Evolutionary conservation across 2,888 invertebrate genomes (phyloP).

Genomic region (Gnatocerus cornutus): DNA sequence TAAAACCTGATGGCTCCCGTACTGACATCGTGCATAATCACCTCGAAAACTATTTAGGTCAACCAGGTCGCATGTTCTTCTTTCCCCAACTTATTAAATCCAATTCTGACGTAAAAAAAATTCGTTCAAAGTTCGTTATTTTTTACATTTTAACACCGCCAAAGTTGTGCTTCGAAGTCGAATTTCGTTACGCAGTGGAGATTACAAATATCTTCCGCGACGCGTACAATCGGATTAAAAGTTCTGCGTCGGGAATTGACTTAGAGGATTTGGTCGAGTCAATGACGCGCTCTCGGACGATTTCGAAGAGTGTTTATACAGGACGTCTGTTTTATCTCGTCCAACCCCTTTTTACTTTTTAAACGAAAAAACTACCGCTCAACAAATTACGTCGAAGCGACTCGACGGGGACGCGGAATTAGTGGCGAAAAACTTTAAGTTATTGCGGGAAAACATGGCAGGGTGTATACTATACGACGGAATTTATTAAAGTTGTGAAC

Average conservation of each 20-base stretch:
- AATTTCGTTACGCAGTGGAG: constrained; percentile 47
- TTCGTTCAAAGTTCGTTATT: constrained; percentile 44
- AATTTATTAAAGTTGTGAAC: constrained; percentile 7
- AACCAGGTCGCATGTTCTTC: constrained; percentile 18
- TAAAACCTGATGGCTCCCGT: constrained; percentile 7
- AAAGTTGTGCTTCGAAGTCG: constrained; percentile 37
- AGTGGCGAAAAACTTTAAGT: constrained; percentile 14
- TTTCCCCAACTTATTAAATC: constrained; percentile 40
- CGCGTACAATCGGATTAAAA: constrained; percentile 49
- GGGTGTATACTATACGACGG: neutral
- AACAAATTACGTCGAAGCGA: constrained; percentile 12
- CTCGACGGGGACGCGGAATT: constrained; percentile 10
- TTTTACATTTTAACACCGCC: constrained; percentile 41
- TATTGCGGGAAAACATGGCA: constrained; percentile 13
- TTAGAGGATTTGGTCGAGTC: constrained; percentile 39
- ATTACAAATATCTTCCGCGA: constrained; percentile 48
- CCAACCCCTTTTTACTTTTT: neutral
- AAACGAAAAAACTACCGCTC: constrained; percentile 5
- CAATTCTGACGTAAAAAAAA: constrained; percentile 45
- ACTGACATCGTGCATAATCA: constrained; percentile 8
- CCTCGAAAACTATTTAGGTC: constrained; percentile 13
- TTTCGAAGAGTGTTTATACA: constrained; percentile 17
- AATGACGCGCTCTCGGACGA: constrained; percentile 30
- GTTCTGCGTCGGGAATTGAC: constrained; percentile 36
- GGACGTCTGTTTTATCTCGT: constrained; percentile 1